These are phyloP conservation scores for Cromileptes altivelis DNA, from an alignment of 2,113 vertebrate genomes.

Conservation along the genomic window DNA sequence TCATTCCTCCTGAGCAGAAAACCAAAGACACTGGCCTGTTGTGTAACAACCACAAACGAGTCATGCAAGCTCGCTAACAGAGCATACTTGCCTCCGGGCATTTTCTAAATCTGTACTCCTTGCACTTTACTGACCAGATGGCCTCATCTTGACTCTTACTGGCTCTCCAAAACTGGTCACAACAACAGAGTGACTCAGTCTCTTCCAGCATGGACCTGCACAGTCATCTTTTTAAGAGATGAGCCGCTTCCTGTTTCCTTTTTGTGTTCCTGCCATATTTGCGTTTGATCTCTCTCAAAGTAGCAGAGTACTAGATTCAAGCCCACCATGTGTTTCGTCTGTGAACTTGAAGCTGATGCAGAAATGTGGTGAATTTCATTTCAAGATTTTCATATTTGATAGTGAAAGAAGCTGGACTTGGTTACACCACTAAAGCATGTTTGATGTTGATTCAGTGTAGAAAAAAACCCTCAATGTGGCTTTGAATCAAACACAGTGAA, in stretches of 20 bases:
- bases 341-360: not conserved
- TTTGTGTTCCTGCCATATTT: slow-evolving; percentile 12
- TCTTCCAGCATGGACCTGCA: slow-evolving; percentile 29
- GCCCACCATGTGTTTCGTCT: slow-evolving; percentile 3
- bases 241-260: slow-evolving; percentile 36
- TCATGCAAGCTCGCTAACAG: slow-evolving; percentile 9
- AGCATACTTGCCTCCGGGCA: not conserved
- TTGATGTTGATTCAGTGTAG: not conserved
- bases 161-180: not conserved
- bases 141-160: slow-evolving; percentile 36
- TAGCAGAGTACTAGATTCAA: not conserved
- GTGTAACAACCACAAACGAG: slow-evolving; percentile 12
- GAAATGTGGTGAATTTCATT: not conserved
- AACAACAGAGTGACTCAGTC: slow-evolving; percentile 38
- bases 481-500: not conserved
- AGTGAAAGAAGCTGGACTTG: not conserved
- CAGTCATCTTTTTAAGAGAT: slow-evolving; percentile 45
- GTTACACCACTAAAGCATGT: not conserved
- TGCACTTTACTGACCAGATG: slow-evolving; percentile 50
- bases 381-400: not conserved
- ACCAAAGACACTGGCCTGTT: not conserved
- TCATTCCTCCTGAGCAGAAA: not conserved
- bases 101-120: slow-evolving; percentile 17
- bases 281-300: slow-evolving; percentile 39
- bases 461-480: not conserved